These are phyloP conservation scores for Zaprionus lachaisei DNA, from an alignment of 1,140 invertebrate species.

Conservation along the genomic window DNA sequence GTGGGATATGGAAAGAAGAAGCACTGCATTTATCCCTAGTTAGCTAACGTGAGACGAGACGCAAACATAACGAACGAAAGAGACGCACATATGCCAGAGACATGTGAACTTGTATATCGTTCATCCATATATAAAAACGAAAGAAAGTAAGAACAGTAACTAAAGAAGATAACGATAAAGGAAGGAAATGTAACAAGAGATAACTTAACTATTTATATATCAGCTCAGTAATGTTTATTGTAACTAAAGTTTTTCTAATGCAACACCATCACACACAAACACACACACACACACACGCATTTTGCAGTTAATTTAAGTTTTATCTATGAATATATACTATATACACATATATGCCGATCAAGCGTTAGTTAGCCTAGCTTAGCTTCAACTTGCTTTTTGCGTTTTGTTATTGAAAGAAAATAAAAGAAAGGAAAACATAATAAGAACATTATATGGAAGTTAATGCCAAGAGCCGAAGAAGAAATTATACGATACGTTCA, in stretches of 20 bases:
- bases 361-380: slow-evolving; percentile 2
- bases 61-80: slow-evolving; percentile 12
- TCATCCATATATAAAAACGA: slow-evolving; percentile 5
- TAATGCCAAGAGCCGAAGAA: background rate
- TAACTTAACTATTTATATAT: slow-evolving; percentile 39
- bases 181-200: background rate
- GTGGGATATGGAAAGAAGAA: slow-evolving; percentile 22
- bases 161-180: background rate
- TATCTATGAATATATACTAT: background rate
- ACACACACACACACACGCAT: slow-evolving; percentile 10
- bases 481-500: background rate
- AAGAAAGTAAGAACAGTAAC: slow-evolving; percentile 3
- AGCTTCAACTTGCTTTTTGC: slow-evolving; percentile 33
- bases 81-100: slow-evolving; percentile 39
- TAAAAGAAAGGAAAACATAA: background rate
- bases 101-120: slow-evolving; percentile 32
- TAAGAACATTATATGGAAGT: background rate
- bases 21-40: slow-evolving; percentile 46
- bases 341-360: background rate
- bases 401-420: slow-evolving; percentile 26
- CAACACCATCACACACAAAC: slow-evolving; percentile 10
- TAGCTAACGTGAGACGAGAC: slow-evolving; percentile 19
- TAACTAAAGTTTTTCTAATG: slow-evolving; percentile 41
- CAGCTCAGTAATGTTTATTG: slow-evolving; percentile 19
- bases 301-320: slow-evolving; percentile 11